Conservation (phyloP, 2,113 vertebrate genomes). For the Trichomycterus rosablanca region DNA sequence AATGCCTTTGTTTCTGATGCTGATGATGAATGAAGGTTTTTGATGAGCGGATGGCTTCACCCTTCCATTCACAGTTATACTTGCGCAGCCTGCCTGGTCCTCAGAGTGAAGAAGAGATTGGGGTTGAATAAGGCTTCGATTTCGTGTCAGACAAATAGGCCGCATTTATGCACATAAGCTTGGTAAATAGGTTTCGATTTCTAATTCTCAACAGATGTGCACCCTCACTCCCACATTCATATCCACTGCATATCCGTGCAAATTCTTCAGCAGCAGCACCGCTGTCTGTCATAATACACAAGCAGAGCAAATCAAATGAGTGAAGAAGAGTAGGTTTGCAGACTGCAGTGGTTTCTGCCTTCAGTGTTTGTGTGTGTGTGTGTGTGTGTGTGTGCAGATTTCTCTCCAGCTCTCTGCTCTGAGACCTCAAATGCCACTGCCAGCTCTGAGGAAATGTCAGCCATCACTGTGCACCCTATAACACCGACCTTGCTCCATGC, state of each 20-base stretch:
- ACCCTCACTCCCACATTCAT: conserved; percentile 16
- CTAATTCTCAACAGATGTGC: conserved; percentile 66
- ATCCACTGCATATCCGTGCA: conserved; percentile 26
- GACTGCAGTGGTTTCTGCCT: conserved; percentile 14
- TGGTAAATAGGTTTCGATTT: conserved; percentile 69
- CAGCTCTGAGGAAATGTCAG: neutral
- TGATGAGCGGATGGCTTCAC: neutral
- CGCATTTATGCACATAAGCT: conserved; percentile 61
- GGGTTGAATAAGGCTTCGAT: conserved; percentile 63
- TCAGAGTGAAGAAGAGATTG: conserved; percentile 26
- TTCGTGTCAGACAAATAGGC: conserved; percentile 64
- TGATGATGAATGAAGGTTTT: neutral
- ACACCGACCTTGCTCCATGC: too few species aligned
- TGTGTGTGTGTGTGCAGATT: conserved; percentile 7
- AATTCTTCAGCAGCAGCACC: conserved; percentile 9
- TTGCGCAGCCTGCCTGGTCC: neutral
- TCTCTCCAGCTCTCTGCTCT: neutral
- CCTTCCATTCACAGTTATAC: neutral
- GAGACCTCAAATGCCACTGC: neutral
- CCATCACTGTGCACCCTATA: neutral
- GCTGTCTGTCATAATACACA: conserved; percentile 12
- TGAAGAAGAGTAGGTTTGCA: neutral
- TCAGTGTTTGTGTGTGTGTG: too few species aligned
- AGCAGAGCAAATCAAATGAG: conserved; percentile 12
- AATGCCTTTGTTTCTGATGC: neutral